phyloP scores from a whole-genome alignment of 2,888 invertebrate species.

The Alitta virens region DNA sequence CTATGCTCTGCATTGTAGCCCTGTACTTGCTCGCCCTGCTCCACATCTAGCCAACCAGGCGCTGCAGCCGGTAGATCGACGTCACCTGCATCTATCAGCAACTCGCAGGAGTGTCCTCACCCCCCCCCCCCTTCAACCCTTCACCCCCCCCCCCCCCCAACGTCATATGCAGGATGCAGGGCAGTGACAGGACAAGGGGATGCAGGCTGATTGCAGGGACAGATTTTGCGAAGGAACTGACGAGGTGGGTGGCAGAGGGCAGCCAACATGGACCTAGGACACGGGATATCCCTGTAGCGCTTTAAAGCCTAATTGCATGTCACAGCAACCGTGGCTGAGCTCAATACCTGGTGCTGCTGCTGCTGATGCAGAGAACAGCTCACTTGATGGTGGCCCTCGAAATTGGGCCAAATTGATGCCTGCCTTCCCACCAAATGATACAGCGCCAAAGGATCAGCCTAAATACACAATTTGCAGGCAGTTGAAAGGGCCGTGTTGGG shows the following conservation, averaged over 20 bases:
- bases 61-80: too few relatives aligned
- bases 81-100: too few relatives aligned
- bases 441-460: slow-evolving; percentile 1
- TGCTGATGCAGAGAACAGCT: too few relatives aligned
- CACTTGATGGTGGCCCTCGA: too few relatives aligned
- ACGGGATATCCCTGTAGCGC: neutral
- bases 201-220: neutral
- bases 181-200: too few relatives aligned
- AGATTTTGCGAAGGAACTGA: neutral
- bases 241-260: neutral
- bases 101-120: too few relatives aligned
- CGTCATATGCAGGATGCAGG: too few relatives aligned
- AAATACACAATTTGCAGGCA: slow-evolving; percentile 16
- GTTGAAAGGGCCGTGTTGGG: slow-evolving; percentile 4
- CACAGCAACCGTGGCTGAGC: neutral
- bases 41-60: too few relatives aligned
- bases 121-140: too few relatives aligned
- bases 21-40: too few relatives aligned
- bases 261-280: neutral
- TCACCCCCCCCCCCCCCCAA: too few relatives aligned
- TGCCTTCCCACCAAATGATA: neutral
- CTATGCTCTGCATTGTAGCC: too few relatives aligned
- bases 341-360: neutral
- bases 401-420: neutral
- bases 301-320: neutral